Percentiles rank a stretch among this genome's conserved stretches.
Conservation (phyloP, 2,113 vertebrate species). For the Salvator merianae region DNA sequence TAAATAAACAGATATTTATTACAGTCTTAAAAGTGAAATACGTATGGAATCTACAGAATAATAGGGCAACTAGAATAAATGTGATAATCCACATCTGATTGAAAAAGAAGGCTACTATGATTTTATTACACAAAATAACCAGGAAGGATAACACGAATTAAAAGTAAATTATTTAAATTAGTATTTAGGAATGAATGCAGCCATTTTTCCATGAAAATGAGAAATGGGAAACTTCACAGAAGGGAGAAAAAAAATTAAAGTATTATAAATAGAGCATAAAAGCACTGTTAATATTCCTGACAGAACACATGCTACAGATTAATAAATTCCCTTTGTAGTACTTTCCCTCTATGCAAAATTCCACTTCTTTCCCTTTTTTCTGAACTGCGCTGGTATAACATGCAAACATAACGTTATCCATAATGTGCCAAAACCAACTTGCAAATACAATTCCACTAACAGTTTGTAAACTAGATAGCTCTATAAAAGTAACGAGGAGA, state of each 20-base stretch:
- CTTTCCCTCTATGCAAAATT: background rate
- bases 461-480: background rate
- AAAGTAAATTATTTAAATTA: slow-evolving; percentile 44
- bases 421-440: background rate
- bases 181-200: slow-evolving; percentile 16
- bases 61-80: no score
- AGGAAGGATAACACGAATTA: slow-evolving; percentile 40
- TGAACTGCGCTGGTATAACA: background rate
- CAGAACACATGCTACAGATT: background rate
- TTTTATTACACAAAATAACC: slow-evolving; percentile 49
- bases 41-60: no score
- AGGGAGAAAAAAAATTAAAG: background rate
- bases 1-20: no score
- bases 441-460: background rate
- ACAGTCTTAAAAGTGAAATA: no score
- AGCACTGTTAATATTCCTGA: background rate
- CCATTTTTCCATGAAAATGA: background rate
- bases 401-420: background rate
- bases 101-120: slow-evolving; percentile 35
- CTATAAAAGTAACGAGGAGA: background rate
- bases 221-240: background rate
- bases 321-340: background rate
- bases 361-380: background rate
- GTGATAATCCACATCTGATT: slow-evolving; percentile 51
- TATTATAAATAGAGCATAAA: background rate